These are phyloP conservation scores for Meriones unguiculatus DNA, from an alignment of 2,113 vertebrate species.

Conservation along the genomic window DNA sequence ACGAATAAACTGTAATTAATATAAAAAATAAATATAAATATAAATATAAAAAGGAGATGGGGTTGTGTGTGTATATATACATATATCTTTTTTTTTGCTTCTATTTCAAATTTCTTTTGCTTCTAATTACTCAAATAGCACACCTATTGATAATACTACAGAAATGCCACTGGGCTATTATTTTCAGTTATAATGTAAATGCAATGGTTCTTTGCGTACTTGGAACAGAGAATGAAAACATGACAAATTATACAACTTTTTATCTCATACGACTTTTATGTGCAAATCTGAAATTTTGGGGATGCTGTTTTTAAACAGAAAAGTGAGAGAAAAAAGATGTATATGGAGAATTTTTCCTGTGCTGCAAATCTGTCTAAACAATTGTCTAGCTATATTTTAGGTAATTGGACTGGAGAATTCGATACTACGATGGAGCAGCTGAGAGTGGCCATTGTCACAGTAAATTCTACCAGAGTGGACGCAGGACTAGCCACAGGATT, in stretches of 20 bases:
- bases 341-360: no score
- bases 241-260: not conserved
- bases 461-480: no score
- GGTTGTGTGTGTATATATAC: not conserved
- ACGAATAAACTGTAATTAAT: no score
- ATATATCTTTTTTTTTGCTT: slow-evolving; percentile 9
- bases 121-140: slow-evolving; percentile 9
- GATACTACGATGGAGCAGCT: no score
- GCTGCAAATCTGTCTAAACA: no score
- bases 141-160: not conserved
- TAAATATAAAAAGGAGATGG: slow-evolving; percentile 42
- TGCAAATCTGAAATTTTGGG: not conserved
- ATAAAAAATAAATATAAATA: no score
- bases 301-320: not conserved
- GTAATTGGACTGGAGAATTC: no score
- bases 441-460: no score
- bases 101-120: slow-evolving; percentile 49
- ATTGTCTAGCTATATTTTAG: no score
- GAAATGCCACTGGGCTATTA: not conserved
- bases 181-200: not conserved
- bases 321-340: not conserved
- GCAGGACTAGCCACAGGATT: no score
- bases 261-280: not conserved
- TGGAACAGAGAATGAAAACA: not conserved
- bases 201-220: not conserved